A percentile compares a stretch with the other conserved stretches of the same genome.
phyloP scores from a whole-genome alignment of 1,140 invertebrate species.

The Adelges cooleyi region DNA sequence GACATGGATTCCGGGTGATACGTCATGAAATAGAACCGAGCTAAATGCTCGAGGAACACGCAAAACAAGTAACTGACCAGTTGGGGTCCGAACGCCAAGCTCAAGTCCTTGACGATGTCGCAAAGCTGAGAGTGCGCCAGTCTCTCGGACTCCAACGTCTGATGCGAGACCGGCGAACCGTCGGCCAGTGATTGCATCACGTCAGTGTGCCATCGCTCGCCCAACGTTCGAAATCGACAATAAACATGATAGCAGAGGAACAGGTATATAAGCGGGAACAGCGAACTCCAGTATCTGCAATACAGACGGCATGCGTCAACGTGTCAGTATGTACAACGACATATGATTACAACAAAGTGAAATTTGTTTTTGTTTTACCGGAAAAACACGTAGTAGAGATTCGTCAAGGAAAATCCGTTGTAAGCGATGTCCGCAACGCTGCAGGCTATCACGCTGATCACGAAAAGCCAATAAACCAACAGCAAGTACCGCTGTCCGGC shows the following conservation, averaged over 20 bases:
- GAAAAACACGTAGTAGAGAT: not conserved
- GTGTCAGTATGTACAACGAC: no score
- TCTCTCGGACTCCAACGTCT: constrained; percentile 1
- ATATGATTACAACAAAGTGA: no score
- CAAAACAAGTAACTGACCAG: not conserved
- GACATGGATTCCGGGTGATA: not conserved
- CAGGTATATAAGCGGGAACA: constrained; percentile 10
- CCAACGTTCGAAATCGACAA: not conserved
- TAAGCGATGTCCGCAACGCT: not conserved
- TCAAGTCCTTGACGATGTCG: constrained; percentile 4
- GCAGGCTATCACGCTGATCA: not conserved
- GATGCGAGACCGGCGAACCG: not conserved
- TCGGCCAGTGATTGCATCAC: not conserved
- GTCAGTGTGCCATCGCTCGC: not conserved
- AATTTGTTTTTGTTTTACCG: not conserved
- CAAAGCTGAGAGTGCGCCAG: constrained; percentile 8
- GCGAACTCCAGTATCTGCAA: constrained; percentile 1
- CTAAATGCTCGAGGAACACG: constrained; percentile 10
- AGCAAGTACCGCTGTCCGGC: not conserved
- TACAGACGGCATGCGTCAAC: no score
- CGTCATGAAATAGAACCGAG: constrained; percentile 13
- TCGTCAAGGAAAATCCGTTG: not conserved
- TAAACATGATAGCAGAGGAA: constrained; percentile 9
- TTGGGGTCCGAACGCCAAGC: not conserved
- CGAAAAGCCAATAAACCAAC: not conserved